phyloP scores from a whole-genome alignment of 1,140 invertebrate species.

The Lucilia sericata region DNA sequence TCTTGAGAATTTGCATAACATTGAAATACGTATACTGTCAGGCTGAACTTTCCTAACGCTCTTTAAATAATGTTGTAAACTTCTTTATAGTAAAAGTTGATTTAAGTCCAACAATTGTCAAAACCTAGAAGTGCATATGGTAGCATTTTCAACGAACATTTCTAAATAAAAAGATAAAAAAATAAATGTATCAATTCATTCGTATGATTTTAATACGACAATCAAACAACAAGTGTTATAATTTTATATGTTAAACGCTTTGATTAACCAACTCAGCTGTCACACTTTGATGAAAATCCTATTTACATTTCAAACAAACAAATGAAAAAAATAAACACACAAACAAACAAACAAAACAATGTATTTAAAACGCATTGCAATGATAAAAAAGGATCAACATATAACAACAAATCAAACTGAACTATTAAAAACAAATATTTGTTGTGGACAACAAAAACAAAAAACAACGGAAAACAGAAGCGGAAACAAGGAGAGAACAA shows the following conservation, averaged over 20 bases:
- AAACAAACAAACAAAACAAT: constrained; percentile 16
- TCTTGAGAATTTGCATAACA: too few species aligned
- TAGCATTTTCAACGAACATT: not conserved
- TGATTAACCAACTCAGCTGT: constrained; percentile 59
- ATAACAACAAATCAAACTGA: constrained; percentile 52
- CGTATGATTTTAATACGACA: constrained; percentile 38
- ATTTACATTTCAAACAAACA: constrained; percentile 65
- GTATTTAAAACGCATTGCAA: too few species aligned
- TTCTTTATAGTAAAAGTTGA: too few species aligned
- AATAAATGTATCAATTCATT: constrained; percentile 18
- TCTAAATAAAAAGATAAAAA: constrained; percentile 13
- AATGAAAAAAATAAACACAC: not conserved
- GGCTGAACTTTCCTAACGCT: too few species aligned
- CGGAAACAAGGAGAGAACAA: not conserved
- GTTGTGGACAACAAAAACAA: constrained; percentile 52
- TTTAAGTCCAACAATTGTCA: too few species aligned
- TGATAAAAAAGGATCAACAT: not conserved
- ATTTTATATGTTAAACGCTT: constrained; percentile 45
- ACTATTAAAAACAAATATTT: constrained; percentile 68
- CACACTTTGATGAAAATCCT: constrained; percentile 62
- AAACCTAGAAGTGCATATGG: not conserved
- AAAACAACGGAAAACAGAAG: not conserved
- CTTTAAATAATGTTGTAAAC: too few species aligned
- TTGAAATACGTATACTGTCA: too few species aligned
- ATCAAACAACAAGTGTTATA: constrained; percentile 46